These are phyloP conservation scores for Galbula dea DNA, from an alignment of 2,113 vertebrate genomes.

Conservation along the genomic window DNA sequence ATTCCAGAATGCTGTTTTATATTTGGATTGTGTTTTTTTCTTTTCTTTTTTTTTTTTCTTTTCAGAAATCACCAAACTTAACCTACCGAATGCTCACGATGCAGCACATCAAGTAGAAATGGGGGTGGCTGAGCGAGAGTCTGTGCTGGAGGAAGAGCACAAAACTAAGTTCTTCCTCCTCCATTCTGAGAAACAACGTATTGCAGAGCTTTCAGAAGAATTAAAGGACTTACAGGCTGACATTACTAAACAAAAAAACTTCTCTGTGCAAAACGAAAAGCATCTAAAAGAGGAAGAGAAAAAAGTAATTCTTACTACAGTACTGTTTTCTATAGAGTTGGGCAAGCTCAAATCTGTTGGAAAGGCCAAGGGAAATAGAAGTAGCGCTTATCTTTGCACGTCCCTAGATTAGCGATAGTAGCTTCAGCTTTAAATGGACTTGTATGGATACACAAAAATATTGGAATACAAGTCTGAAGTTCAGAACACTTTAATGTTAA, in stretches of 20 bases:
- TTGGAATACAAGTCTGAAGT: background rate
- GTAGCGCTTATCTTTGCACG: background rate
- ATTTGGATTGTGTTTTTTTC: background rate
- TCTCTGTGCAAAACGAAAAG: conserved; percentile 56
- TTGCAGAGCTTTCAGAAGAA: conserved; percentile 73
- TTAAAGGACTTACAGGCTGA: conserved; percentile 69
- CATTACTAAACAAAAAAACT: conserved; percentile 56
- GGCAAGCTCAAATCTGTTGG: background rate
- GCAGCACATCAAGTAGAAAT: conserved; percentile 71
- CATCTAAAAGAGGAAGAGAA: conserved; percentile 66
- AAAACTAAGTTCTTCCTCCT: conserved; percentile 50
- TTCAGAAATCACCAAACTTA: conserved; percentile 75
- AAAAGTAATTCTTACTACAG: conserved; percentile 11
- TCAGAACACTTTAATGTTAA: background rate
- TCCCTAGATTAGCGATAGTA: background rate
- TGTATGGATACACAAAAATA: background rate
- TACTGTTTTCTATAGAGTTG: background rate
- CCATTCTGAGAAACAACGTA: conserved; percentile 35
- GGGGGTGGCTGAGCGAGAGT: conserved; percentile 68
- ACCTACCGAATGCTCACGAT: conserved; percentile 62
- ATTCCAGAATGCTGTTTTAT: background rate
- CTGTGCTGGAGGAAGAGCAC: conserved; percentile 72
- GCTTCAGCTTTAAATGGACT: background rate
- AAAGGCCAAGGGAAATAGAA: background rate
- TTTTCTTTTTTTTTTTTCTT: background rate